Percentiles rank a stretch among this genome's conserved stretches.
These are phyloP conservation scores for Siphonodentalium dalli DNA, from an alignment of 2,888 invertebrate genomes.

Conservation along the genomic window DNA sequence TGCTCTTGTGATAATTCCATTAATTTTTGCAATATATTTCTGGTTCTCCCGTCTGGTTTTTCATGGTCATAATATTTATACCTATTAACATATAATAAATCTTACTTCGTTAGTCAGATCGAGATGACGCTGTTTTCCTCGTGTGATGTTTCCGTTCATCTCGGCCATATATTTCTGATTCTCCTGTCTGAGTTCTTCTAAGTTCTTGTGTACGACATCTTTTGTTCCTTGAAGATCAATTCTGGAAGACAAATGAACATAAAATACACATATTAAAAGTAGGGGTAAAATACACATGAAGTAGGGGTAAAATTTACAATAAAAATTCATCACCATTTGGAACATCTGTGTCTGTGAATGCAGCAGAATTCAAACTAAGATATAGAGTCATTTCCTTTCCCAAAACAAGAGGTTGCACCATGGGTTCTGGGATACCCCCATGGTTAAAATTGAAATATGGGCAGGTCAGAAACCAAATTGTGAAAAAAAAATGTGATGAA, in stretches of 20 bases:
- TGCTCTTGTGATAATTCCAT: neutral
- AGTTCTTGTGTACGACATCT: slow-evolving; percentile 49
- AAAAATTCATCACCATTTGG: too few species aligned
- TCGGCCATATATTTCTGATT: slow-evolving; percentile 49
- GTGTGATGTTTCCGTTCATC: slow-evolving; percentile 53
- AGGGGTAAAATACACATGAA: too few species aligned
- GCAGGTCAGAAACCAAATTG: too few species aligned
- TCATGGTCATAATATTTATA: neutral
- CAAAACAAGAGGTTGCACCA: too few species aligned
- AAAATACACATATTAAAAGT: too few species aligned
- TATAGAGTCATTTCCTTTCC: too few species aligned
- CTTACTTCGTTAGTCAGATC: slow-evolving; percentile 56
- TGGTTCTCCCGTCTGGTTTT: neutral
- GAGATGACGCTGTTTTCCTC: slow-evolving; percentile 53
- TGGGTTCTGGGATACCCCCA: too few species aligned
- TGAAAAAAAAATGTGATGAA: too few species aligned
- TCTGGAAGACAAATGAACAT: slow-evolving; percentile 30
- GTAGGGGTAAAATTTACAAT: too few species aligned
- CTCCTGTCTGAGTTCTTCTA: slow-evolving; percentile 53
- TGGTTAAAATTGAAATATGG: too few species aligned
- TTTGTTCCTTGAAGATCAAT: slow-evolving; percentile 49
- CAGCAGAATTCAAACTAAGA: too few species aligned
- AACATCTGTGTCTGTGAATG: too few species aligned
- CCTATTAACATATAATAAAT: neutral
- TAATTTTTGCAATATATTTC: neutral